phyloP scores from a whole-genome alignment of 2,797 vertebrate species.

The Pteropus rufus region DNA sequence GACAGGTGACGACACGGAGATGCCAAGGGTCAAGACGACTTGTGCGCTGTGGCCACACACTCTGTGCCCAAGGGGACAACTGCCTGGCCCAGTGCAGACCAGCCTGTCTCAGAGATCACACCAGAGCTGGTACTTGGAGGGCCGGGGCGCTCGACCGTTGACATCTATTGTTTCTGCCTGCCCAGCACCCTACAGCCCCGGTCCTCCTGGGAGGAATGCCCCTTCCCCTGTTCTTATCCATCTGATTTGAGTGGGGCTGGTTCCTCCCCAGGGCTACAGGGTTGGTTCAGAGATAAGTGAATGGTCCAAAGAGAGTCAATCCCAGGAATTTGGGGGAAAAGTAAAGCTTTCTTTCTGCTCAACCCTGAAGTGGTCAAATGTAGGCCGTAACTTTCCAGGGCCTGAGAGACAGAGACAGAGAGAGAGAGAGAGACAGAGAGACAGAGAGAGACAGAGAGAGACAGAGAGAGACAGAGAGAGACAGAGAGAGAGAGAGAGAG shows the following conservation, averaged over 20 bases:
- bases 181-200: neutral
- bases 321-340: neutral
- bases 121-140: fast-evolving
- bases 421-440: too few species aligned
- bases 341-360: neutral
- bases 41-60: neutral
- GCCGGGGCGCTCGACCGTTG: fast-evolving
- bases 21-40: neutral
- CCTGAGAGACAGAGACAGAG: too few species aligned
- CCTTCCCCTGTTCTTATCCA: neutral
- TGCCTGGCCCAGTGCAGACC: neutral
- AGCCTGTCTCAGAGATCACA: neutral
- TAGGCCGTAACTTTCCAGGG: neutral
- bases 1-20: neutral
- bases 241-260: too few species aligned
- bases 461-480: too few species aligned
- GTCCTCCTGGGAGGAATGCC: neutral
- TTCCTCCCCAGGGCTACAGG: neutral
- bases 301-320: neutral
- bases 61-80: neutral
- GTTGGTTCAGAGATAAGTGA: neutral
- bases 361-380: neutral
- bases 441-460: too few species aligned
- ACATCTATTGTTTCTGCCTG: neutral
- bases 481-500: too few species aligned